Conservation (phyloP, 1,140 invertebrate genomes). For the Cataglyphis hispanica region DNA sequence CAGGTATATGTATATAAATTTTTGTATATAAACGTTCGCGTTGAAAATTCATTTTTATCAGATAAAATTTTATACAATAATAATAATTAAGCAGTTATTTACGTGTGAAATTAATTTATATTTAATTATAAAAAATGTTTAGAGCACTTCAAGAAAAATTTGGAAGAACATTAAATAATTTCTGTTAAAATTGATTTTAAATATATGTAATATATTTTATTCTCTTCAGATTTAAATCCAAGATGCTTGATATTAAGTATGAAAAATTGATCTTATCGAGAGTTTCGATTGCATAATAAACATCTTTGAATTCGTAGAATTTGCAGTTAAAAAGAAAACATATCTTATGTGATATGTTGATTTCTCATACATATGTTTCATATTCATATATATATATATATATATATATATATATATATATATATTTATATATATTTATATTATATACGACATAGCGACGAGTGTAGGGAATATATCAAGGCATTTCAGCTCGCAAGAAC, state of each 20-base stretch:
- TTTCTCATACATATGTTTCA: not conserved
- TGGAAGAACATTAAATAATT: not conserved
- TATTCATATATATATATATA: not conserved
- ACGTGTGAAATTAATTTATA: not conserved
- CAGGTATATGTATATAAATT: conserved; percentile 1
- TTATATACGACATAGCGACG: not conserved
- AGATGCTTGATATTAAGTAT: not conserved
- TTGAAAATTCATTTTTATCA: not conserved
- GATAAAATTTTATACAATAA: not conserved
- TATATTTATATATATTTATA: too few species aligned
- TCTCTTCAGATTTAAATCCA: not conserved
- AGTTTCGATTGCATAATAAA: too few species aligned
- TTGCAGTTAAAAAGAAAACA: not conserved
- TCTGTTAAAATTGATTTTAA: not conserved
- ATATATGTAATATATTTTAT: not conserved
- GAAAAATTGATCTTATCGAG: not conserved
- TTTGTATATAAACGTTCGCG: not conserved
- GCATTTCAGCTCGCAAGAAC: conserved; percentile 3
- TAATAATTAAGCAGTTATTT: not conserved
- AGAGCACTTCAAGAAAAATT: not conserved
- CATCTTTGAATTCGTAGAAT: not conserved
- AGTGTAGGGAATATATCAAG: not conserved
- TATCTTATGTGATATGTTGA: not conserved
- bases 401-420: not conserved
- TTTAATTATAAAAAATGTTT: not conserved